Evolutionary conservation across 2,113 vertebrate species (phyloP), one percentile per base, ranked within the genome.

Genomic region (Typhlomys cinereus): DNA sequence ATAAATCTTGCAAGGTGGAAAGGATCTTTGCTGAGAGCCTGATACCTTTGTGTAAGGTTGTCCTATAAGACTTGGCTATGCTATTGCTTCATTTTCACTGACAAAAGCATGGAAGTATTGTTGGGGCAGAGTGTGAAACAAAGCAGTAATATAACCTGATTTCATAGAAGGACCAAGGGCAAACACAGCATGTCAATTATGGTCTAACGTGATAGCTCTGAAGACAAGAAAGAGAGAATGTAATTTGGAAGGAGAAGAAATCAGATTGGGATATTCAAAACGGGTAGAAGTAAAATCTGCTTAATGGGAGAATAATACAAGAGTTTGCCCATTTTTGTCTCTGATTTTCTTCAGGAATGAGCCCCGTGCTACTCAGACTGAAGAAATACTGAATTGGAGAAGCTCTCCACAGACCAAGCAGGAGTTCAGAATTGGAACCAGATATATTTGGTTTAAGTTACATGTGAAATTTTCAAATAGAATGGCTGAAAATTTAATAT

Each of bases 171-270:
- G 41, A 5, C 25, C 2, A 0, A 18, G 1, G 34, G 15, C 27
- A 39, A 57, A n/a, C 0, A 1, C 13, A 23, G 69, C 67, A 64
- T 23, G 4, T 75, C 10, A 25, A 15, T 18, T n/a, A 4, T 18
- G 12, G 7, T 21, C 7, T 9, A 21, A 66, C 13, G 2, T 7
- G 7, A 1, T 1, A 11, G 15, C 25, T 10, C n/a, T 20, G 34
- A 2, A 46, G 4, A 29, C 50, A 29, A 8, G 2, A 50, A 62
- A 10, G 17, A 8, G 0, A 1, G 7, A 57, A 2, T 12, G 25
- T 46, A 41, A 8, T 18, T 7, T 6, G n/a, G 17, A 29, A 25
- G 11, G 3, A 41, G 36, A 61, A 15, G 12, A 7, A 27, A 39
- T 10, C 0, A 34, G 34, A 9, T 3, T 31, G 34, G 25, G 4